Base-by-base conservation (phyloP, 2,888 invertebrate species). In the Ceraclea dissimilis region DNA sequence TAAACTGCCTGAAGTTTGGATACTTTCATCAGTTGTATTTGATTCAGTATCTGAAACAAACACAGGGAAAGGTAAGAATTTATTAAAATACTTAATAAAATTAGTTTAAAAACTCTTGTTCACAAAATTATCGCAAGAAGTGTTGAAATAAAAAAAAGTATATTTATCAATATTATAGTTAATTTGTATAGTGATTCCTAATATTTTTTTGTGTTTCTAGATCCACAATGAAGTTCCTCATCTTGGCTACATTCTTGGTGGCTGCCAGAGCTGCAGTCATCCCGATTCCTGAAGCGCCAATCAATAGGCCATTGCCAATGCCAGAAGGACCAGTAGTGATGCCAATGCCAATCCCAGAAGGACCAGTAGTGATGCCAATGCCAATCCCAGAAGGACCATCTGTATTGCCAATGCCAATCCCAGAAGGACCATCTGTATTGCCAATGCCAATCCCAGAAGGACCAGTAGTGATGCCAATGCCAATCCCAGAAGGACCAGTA, bases 401-500 rank as follows among this genome's bases (percentile, higher is more conserved):
- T 11, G 54, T 39, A 1, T 16, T 33, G 31, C 5, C 13, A 8
- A 13, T 13, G 13, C 54, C 54, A 48, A 21, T 48, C n/a, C 48
- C 47, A 22, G 48, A 47, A 2, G 19, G n/a, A 4, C 21, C 19
- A 22, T n/a, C 48, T 6, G 48, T 11, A 11, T 13, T 26, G 18
- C 48, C 48, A 21, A 5, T n/a, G 22, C 54, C 54, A 53, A 16
- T 44, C n/a, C 53, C 47, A 8, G 48, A 43, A 52, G 52, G 17
- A 44, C 18, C 26, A 39, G 17, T 26, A 4, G 20, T 8, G 2
- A n/a, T 5, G 13, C 39, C 39, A 39, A 16, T 39, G 16, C 19
- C 26, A n/a, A 39, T 20, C 34, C 50, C 34, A 51, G 16, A n/a
- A 16, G 46, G 50, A 31, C 39, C 39, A 39, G 13, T 39, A 8